Percentiles rank a stretch among this genome's conserved stretches.
These are phyloP conservation scores for Eristalinus aeneus DNA, from an alignment of 2,888 invertebrate species.

Conservation along the genomic window DNA sequence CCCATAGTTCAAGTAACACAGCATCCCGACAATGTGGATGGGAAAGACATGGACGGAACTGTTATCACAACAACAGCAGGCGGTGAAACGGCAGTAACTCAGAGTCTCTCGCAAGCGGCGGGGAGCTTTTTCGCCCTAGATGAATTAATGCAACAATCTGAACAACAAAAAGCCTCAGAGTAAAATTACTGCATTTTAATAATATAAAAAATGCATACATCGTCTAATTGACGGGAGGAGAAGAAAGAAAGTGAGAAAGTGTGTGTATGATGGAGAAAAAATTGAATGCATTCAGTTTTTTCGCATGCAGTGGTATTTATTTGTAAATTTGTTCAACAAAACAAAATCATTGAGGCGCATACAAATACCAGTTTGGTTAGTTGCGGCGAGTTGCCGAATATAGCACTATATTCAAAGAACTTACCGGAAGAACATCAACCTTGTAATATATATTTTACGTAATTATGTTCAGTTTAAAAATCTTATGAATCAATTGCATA, in stretches of 20 bases:
- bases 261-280: slow-evolving; percentile 5
- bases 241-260: slow-evolving; percentile 4
- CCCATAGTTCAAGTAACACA: slow-evolving; percentile 80
- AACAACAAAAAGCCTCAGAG: slow-evolving; percentile 57
- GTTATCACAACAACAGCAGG: slow-evolving; percentile 69
- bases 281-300: neutral
- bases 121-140: slow-evolving; percentile 77
- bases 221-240: neutral
- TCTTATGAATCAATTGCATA: slow-evolving; percentile 5
- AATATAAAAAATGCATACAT: neutral
- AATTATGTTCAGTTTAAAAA: slow-evolving; percentile 37
- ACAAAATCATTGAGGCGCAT: slow-evolving; percentile 9
- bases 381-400: neutral
- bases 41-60: slow-evolving; percentile 72
- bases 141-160: slow-evolving; percentile 75
- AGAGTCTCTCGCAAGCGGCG: slow-evolving; percentile 70
- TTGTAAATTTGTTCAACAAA: slow-evolving; percentile 48
- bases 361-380: neutral
- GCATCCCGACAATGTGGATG: slow-evolving; percentile 75
- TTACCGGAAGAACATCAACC: slow-evolving; percentile 17
- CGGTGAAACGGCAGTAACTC: slow-evolving; percentile 72
- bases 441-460: slow-evolving; percentile 51
- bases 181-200: neutral
- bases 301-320: slow-evolving; percentile 28
- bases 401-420: neutral